Percentiles rank a stretch among this genome's conserved stretches.
Evolutionary conservation across 2,113 vertebrate species (phyloP).

Genomic region (Lipophrys pholis): DNA sequence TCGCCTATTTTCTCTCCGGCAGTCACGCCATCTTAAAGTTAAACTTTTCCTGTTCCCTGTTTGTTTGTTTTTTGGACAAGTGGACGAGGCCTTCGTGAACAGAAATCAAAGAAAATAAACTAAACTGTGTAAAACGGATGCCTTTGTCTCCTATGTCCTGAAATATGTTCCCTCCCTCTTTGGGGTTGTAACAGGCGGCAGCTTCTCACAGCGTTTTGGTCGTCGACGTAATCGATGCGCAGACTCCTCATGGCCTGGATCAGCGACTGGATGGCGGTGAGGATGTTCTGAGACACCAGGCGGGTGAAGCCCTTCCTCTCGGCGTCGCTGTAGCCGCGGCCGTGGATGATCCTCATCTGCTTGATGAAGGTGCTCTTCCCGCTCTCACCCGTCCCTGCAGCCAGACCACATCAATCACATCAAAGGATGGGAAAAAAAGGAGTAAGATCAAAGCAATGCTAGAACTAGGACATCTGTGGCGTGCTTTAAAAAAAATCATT

Average conservation of each 20-base stretch:
- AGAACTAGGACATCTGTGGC: slow-evolving; percentile 43
- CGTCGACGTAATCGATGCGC: slow-evolving; percentile 80
- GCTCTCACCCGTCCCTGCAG: slow-evolving; percentile 89
- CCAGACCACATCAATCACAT: too few species aligned
- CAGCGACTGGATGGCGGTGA: slow-evolving; percentile 85
- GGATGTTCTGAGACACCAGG: slow-evolving; percentile 88
- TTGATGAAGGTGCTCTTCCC: slow-evolving; percentile 92
- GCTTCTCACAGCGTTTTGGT: slow-evolving; percentile 84
- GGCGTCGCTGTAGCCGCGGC: slow-evolving; percentile 86
- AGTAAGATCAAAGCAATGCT: slow-evolving; percentile 43
- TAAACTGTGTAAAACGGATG: too few species aligned
- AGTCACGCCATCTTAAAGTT: too few species aligned
- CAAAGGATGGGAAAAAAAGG: slow-evolving; percentile 46
- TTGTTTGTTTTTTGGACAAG: too few species aligned
- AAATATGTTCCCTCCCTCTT: too few species aligned
- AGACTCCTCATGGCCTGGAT: slow-evolving; percentile 85
- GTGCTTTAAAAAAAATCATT: neutral
- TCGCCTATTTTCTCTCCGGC: too few species aligned
- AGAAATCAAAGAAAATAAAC: too few species aligned
- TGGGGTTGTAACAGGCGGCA: too few species aligned
- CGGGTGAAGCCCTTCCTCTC: slow-evolving; percentile 85
- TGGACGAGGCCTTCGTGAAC: too few species aligned
- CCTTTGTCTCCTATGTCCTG: too few species aligned
- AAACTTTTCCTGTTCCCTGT: too few species aligned
- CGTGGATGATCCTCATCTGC: slow-evolving; percentile 98